Conservation (phyloP, 2,113 vertebrate genomes). For the Etheostoma spectabile region DNA sequence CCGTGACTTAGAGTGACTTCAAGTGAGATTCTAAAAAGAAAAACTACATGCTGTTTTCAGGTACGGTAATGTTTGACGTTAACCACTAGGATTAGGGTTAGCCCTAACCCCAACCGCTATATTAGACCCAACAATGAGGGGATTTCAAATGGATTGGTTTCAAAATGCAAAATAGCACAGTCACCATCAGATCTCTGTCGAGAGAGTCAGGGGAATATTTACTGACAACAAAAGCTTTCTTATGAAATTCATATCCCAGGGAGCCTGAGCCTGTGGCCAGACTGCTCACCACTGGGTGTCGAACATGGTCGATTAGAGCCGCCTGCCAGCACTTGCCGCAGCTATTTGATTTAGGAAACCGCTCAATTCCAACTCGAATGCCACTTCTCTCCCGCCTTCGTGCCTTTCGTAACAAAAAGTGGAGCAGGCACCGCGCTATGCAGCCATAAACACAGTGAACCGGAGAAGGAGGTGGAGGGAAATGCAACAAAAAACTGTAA, state of each 20-base stretch:
- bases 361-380: conserved; percentile 30
- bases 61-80: too few relatives aligned
- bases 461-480: background rate
- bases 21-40: too few relatives aligned
- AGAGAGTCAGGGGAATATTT: conserved; percentile 23
- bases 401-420: conserved; percentile 23
- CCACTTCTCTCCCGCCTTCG: conserved; percentile 32
- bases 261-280: conserved; percentile 19
- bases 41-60: too few relatives aligned
- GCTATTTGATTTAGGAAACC: conserved; percentile 45
- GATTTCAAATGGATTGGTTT: conserved; percentile 26
- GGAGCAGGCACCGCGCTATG: conserved; percentile 23
- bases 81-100: too few relatives aligned
- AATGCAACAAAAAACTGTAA: conserved; percentile 2
- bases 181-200: background rate
- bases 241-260: conserved; percentile 35
- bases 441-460: conserved; percentile 18
- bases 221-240: conserved; percentile 15
- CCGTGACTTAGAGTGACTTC: too few relatives aligned
- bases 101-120: too few relatives aligned
- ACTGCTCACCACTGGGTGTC: conserved; percentile 18
- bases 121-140: conserved; percentile 5
- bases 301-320: conserved; percentile 25
- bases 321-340: conserved; percentile 44
- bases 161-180: background rate